A percentile compares a stretch with the other conserved stretches of the same genome.
These are phyloP conservation scores for Carterocephalus palaemon DNA, from an alignment of 2,888 invertebrate species.

Conservation along the genomic window DNA sequence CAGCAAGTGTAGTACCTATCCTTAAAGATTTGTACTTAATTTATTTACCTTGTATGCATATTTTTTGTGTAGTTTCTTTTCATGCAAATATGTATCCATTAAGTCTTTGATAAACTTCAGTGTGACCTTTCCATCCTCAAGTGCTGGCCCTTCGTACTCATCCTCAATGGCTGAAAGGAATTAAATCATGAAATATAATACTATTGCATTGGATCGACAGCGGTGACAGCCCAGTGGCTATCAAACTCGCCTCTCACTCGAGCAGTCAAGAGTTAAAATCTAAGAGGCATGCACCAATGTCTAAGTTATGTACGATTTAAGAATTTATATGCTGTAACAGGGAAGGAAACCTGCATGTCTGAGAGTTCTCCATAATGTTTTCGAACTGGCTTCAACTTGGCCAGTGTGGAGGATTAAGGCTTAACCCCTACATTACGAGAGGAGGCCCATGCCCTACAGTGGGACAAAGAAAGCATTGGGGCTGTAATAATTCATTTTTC, in stretches of 20 bases:
- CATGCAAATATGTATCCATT: constrained; percentile 92
- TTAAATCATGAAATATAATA: constrained; percentile 26
- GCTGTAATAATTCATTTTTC: background rate
- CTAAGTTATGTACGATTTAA: too few relatives aligned
- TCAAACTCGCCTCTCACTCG: too few relatives aligned
- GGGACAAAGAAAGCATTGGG: background rate
- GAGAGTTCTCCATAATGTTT: too few relatives aligned
- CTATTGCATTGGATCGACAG: background rate
- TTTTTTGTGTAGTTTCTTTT: constrained; percentile 96
- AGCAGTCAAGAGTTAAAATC: constrained; percentile 15
- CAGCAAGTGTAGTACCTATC: too few relatives aligned
- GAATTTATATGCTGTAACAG: too few relatives aligned
- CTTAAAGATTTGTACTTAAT: too few relatives aligned
- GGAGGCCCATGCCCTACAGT: too few relatives aligned
- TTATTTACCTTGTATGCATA: constrained; percentile 93
- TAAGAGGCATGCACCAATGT: too few relatives aligned
- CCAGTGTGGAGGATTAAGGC: background rate
- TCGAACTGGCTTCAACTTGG: too few relatives aligned
- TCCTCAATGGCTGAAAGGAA: constrained; percentile 90
- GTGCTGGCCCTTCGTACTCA: constrained; percentile 93
- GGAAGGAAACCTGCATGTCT: too few relatives aligned
- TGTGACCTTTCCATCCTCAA: constrained; percentile 94
- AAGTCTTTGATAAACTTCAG: constrained; percentile 92
- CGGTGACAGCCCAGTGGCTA: background rate
- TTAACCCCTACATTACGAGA: too few relatives aligned